Base-by-base conservation (phyloP, 2,888 invertebrate species). In the Apamea anceps region DNA sequence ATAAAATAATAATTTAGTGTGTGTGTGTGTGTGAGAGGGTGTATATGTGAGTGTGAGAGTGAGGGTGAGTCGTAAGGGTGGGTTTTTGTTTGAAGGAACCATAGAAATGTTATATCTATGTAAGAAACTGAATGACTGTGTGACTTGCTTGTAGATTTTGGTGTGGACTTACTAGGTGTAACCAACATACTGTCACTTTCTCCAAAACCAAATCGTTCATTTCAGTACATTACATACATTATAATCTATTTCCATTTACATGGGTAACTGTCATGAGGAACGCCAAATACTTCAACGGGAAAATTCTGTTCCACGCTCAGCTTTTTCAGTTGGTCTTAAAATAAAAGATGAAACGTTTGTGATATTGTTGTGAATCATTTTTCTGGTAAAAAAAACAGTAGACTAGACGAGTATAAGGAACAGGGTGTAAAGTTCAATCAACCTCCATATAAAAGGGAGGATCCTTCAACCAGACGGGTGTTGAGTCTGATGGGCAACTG, bases 161-260 rank as follows among this genome's bases (percentile, higher is more conserved):
- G 45, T 45, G 45, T 45, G 1, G 63, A 42, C 10, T n/a, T 51
- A 37, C 42, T 77, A 51, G n/a, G 63, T 45, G 13, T 21, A 48
- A 42, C n/a, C 42, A 72, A 67, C 42, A 73, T 28, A 54, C 3
- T 68, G 13, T 51, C n/a, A 68, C 28, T 67, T 74, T n/a, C 21
- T 13, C 32, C n/a, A 48, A 70, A 72, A 73, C 70, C 63, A 42
- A 79, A 79, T 81, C 72, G 72, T 72, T 83, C 65, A 72, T 74
- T 54, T 54, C 54, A 54, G 70, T 78, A 32, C 32, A 32, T 32
- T 32, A 32, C 32, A 32, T 54, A 78, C 72, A 67, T 75, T 74
- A 77, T 81, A 85, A 91, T 91, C 91, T 89, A 91, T 91, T 87
- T 89, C 86, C 87, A 89, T 91, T 91, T 91, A 90, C 87, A 76